Percentiles rank a stretch among this genome's conserved stretches.
Conservation (phyloP, 2,797 vertebrate species). For the Chromis chromis region DNA sequence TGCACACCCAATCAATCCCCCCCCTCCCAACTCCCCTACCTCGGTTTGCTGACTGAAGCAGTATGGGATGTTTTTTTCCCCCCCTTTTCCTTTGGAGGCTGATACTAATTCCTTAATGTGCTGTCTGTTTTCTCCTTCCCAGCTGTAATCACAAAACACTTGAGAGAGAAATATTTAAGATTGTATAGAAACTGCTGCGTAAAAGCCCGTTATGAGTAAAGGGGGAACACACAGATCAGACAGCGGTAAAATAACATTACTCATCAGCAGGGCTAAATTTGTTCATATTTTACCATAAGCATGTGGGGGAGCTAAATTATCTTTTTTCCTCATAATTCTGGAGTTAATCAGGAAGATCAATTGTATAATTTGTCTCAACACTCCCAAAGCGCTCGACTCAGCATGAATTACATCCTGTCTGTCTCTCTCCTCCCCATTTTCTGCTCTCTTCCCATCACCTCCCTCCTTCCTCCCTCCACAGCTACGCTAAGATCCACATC, state of each 20-base stretch:
- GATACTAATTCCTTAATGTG: slow-evolving; percentile 66
- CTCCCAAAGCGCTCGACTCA: slow-evolving; percentile 39
- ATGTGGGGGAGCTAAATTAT: slow-evolving; percentile 38
- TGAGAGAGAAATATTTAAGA: slow-evolving; percentile 46
- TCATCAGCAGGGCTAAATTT: slow-evolving; percentile 34
- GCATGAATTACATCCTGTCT: slow-evolving; percentile 53
- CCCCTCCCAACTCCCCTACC: no score
- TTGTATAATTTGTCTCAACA: slow-evolving; percentile 68
- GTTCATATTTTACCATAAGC: slow-evolving; percentile 46
- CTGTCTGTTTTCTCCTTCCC: slow-evolving; percentile 54
- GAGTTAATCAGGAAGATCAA: slow-evolving; percentile 66
- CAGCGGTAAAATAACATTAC: slow-evolving; percentile 11
- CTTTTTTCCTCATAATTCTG: slow-evolving; percentile 41
- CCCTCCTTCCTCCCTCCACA: slow-evolving; percentile 61
- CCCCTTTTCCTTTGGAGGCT: slow-evolving; percentile 32
- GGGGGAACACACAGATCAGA: slow-evolving; percentile 25
- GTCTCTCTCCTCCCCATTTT: neutral
- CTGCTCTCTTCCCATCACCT: neutral
- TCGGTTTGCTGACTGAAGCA: slow-evolving; percentile 68
- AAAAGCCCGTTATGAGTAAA: slow-evolving; percentile 40
- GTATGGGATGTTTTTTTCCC: slow-evolving; percentile 28
- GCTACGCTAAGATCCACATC: slow-evolving; percentile 99
- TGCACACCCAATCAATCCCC: slow-evolving; percentile 52
- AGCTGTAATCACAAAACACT: slow-evolving; percentile 64
- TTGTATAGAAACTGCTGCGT: slow-evolving; percentile 32